Conservation (phyloP, 1,140 invertebrate species). For the Lamellibrachia luymesi region DNA sequence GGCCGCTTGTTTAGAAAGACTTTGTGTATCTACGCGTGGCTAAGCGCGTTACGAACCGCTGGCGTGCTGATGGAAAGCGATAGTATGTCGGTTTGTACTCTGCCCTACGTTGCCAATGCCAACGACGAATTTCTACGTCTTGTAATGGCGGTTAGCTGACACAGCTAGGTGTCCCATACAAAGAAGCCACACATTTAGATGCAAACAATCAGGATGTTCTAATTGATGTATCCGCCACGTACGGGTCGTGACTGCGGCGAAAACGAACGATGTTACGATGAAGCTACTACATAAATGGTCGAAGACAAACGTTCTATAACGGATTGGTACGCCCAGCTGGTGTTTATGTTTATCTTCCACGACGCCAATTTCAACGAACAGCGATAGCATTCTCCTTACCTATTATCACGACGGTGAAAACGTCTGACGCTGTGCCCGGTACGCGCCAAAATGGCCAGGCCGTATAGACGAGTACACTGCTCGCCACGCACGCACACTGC, state of each 20-base stretch:
- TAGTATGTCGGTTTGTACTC: not conserved
- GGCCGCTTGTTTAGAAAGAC: conserved; percentile 3
- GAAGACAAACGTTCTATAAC: not conserved
- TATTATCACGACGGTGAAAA: not conserved
- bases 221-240: not conserved
- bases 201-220: not conserved
- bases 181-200: not conserved
- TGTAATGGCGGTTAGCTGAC: not conserved
- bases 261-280: not conserved
- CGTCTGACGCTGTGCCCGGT: not conserved
- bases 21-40: not conserved
- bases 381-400: not conserved
- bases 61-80: not conserved
- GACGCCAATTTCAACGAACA: not conserved
- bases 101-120: not conserved
- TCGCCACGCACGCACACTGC: not conserved
- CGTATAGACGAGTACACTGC: not conserved
- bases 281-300: not conserved
- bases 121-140: not conserved
- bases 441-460: not conserved
- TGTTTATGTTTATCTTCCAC: not conserved
- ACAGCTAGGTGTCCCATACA: not conserved
- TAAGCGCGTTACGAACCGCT: not conserved
- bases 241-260: not conserved
- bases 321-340: not conserved